Evolutionary conservation across 2,113 vertebrate species (phyloP).

Genomic region (Hypanus sabinus): DNA sequence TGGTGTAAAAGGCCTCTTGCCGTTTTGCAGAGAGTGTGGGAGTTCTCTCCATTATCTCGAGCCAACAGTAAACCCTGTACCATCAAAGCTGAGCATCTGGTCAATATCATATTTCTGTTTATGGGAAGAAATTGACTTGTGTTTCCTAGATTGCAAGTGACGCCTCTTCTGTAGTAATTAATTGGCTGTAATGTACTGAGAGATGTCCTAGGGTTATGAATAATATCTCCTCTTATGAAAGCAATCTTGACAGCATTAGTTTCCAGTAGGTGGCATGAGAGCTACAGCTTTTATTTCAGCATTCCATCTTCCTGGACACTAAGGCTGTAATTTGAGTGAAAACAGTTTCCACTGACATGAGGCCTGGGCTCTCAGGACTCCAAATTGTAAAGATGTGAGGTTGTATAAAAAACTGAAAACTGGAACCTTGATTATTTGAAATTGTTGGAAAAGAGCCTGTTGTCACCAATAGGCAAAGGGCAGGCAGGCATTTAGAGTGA

Average conservation of each 20-base stretch:
- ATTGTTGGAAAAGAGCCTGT: neutral
- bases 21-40: neutral
- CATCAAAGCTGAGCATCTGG: neutral
- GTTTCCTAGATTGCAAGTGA: neutral
- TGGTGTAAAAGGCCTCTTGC: neutral
- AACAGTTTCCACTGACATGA: neutral
- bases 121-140: neutral
- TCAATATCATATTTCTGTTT: neutral
- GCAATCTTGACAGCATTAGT: neutral
- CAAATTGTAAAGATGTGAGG: neutral
- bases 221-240: neutral
- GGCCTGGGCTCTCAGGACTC: neutral
- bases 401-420: neutral
- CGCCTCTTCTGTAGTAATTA: neutral
- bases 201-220: too few species aligned
- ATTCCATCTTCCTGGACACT: too few species aligned
- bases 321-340: neutral
- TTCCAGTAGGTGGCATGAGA: slow-evolving; percentile 3
- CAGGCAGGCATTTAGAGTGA: neutral
- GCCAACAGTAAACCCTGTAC: neutral
- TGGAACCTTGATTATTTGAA: neutral
- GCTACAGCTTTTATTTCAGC: neutral
- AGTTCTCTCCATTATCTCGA: neutral
- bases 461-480: too few species aligned
- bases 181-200: neutral